These are phyloP conservation scores for Subacronicta megacephala DNA, from an alignment of 2,888 invertebrate species.

Conservation along the genomic window DNA sequence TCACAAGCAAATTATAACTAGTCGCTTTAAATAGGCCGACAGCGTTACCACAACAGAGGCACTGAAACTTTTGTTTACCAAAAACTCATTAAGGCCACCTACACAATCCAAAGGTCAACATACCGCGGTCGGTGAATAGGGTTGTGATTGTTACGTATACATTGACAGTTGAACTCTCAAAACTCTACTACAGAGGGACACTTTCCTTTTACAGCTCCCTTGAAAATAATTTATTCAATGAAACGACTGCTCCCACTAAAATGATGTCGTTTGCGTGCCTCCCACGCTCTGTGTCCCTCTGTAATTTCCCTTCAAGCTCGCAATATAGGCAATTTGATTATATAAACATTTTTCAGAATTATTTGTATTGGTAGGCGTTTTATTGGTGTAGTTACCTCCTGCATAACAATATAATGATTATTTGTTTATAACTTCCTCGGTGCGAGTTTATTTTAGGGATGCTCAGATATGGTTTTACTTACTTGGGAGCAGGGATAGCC, in stretches of 20 bases:
- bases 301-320: constrained; percentile 57
- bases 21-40: constrained; percentile 4
- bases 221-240: constrained; percentile 65
- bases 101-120: constrained; percentile 37
- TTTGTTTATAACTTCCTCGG: constrained; percentile 15
- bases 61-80: constrained; percentile 36
- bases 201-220: constrained; percentile 62
- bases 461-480: neutral
- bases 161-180: constrained; percentile 44
- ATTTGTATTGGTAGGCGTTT: constrained; percentile 44
- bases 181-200: constrained; percentile 50
- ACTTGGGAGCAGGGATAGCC: no score
- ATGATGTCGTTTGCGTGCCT: constrained; percentile 60
- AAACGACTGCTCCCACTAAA: constrained; percentile 58
- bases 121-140: constrained; percentile 13
- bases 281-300: constrained; percentile 31
- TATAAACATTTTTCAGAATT: constrained; percentile 44
- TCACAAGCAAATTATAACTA: constrained; percentile 10
- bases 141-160: constrained; percentile 36
- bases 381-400: constrained; percentile 17
- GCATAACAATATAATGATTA: constrained; percentile 8
- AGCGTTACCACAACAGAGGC: constrained; percentile 18
- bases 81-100: constrained; percentile 44
- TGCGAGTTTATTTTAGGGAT: constrained; percentile 14
- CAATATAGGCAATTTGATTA: constrained; percentile 54